A percentile compares a stretch with the other conserved stretches of the same genome.
Evolutionary conservation across 2,888 invertebrate species (phyloP).

Genomic region (Tyria jacobaeae): DNA sequence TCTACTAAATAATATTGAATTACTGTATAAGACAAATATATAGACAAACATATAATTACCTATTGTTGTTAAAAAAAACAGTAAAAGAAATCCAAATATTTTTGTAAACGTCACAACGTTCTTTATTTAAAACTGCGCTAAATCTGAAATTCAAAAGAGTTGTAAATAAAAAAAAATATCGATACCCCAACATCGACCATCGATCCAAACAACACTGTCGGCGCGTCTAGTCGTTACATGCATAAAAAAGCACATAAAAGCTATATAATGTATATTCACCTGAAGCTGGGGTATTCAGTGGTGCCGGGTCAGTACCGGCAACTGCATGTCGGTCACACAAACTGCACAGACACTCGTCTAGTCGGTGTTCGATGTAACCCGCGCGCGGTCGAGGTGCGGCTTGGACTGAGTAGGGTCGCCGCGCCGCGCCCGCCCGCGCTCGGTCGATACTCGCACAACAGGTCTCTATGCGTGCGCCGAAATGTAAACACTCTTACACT

Average conservation of each 20-base stretch:
- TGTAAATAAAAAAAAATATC: not conserved
- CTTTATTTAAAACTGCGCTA: not conserved
- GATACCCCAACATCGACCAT: constrained; percentile 9
- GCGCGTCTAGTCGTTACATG: constrained; percentile 1
- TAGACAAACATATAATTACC: too few relatives aligned
- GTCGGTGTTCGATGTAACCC: constrained; percentile 36
- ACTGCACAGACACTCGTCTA: constrained; percentile 43
- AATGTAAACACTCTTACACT: constrained; percentile 47
- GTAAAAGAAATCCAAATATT: too few relatives aligned
- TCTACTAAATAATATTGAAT: too few relatives aligned
- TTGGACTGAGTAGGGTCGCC: constrained; percentile 64
- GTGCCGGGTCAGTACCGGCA: constrained; percentile 67
- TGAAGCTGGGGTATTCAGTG: constrained; percentile 69
- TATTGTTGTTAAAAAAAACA: too few relatives aligned
- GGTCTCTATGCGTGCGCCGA: constrained; percentile 81
- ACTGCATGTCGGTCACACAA: constrained; percentile 67
- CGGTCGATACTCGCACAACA: constrained; percentile 78
- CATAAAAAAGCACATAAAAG: constrained; percentile 18
- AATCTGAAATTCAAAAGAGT: too few relatives aligned
- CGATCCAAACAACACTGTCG: constrained; percentile 20
- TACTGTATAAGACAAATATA: too few relatives aligned
- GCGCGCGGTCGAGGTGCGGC: constrained; percentile 49
- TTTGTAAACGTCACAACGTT: too few relatives aligned
- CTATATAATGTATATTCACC: constrained; percentile 53
- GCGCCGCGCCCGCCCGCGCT: constrained; percentile 54